A percentile compares a stretch with the other conserved stretches of the same genome.
These are phyloP conservation scores for Stomatorhinus ivindoensis DNA, from an alignment of 2,113 vertebrate species.

Conservation along the genomic window DNA sequence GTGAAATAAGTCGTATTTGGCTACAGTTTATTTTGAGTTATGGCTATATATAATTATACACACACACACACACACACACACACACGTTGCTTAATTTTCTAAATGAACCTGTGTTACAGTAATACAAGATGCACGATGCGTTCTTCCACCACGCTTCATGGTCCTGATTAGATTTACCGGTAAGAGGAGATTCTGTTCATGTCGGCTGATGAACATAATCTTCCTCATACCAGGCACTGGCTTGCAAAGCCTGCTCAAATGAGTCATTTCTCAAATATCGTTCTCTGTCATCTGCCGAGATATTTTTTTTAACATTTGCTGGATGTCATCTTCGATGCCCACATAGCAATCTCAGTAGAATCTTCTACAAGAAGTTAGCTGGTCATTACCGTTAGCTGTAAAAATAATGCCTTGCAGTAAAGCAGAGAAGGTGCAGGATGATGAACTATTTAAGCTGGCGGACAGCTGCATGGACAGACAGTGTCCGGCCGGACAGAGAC, in stretches of 20 bases:
- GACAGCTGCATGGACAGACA: neutral
- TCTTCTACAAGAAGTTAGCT: neutral
- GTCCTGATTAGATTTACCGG: neutral
- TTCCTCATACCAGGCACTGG: neutral
- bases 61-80: too few relatives aligned
- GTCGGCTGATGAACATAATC: neutral
- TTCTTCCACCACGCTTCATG: neutral
- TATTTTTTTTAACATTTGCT: neutral
- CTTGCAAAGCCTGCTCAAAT: neutral
- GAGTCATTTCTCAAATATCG: neutral
- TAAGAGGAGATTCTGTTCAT: neutral
- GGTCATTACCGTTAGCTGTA: neutral
- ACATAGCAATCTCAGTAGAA: neutral
- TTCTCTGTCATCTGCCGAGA: neutral
- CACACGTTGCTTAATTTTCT: neutral
- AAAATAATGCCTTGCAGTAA: neutral
- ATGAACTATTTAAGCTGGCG: neutral
- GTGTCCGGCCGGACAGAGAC: neutral
- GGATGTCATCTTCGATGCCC: neutral
- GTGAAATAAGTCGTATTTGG: too few relatives aligned
- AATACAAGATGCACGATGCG: neutral
- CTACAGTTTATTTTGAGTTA: neutral
- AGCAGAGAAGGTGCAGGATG: neutral
- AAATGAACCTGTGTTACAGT: neutral
- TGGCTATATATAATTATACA: neutral